Evolutionary conservation across 2,113 vertebrate genomes (phyloP).

Genomic region (Holacanthus passer): DNA sequence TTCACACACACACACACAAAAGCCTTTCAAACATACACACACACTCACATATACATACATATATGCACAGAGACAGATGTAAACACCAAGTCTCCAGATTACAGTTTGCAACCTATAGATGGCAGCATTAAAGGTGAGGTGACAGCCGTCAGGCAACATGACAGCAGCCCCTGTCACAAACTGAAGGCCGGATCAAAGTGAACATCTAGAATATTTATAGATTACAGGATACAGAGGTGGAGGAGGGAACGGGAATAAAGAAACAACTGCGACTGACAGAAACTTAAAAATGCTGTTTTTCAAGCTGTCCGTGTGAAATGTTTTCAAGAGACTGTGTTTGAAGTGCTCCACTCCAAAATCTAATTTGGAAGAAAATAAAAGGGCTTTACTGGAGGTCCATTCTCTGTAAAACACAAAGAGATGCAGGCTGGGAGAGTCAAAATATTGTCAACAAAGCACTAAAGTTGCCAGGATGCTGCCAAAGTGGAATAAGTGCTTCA

Average conservation of each 20-base stretch:
- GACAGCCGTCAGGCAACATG: constrained; percentile 63
- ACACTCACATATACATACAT: constrained; percentile 11
- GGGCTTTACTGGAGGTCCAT: constrained; percentile 5
- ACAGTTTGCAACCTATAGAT: constrained; percentile 40
- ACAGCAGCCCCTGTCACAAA: constrained; percentile 44
- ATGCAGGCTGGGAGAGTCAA: background rate
- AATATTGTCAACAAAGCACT: constrained; percentile 2
- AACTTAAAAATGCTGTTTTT: constrained; percentile 37
- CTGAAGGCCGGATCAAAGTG: constrained; percentile 71
- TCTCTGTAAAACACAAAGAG: background rate
- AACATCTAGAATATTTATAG: constrained; percentile 77
- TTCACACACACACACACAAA: constrained; percentile 32
- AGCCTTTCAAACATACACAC: background rate
- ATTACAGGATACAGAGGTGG: constrained; percentile 53
- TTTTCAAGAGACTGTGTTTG: constrained; percentile 25
- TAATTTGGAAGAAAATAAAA: constrained; percentile 13
- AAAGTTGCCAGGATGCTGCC: background rate
- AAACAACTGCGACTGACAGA: constrained; percentile 34
- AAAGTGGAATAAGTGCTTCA: background rate
- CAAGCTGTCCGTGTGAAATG: constrained; percentile 1
- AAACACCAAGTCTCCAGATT: constrained; percentile 55
- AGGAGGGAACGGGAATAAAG: background rate
- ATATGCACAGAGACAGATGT: constrained; percentile 27
- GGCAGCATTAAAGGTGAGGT: constrained; percentile 53
- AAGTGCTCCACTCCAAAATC: constrained; percentile 35